Conservation (phyloP, 2,113 vertebrate species). For the Oplegnathus fasciatus region DNA sequence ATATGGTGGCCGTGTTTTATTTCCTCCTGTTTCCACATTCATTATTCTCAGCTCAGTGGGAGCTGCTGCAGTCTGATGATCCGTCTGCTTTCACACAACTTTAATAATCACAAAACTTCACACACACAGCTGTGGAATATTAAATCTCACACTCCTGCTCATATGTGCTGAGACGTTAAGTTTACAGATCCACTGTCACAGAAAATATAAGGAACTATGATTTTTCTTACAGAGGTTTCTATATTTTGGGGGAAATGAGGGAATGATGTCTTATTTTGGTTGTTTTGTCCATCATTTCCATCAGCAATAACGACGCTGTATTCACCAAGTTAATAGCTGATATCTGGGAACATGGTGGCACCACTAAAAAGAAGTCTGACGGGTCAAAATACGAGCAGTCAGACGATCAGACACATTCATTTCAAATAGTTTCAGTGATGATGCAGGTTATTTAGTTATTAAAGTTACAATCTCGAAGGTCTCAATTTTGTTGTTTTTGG, state of each 20-base stretch:
- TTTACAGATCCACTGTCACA: background rate
- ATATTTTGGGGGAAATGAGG: background rate
- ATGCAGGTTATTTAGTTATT: too few species aligned
- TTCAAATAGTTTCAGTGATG: too few species aligned
- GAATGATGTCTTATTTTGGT: background rate
- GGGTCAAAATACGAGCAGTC: background rate
- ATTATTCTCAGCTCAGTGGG: conserved; percentile 27
- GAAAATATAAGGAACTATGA: background rate
- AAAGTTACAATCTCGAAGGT: too few species aligned
- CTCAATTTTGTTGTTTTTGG: too few species aligned
- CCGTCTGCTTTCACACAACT: conserved; percentile 24
- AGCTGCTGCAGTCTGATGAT: conserved; percentile 17
- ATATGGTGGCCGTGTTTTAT: conserved; percentile 11
- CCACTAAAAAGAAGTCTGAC: background rate
- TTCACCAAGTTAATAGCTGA: too few species aligned
- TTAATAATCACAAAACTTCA: conserved; percentile 23
- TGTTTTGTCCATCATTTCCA: background rate
- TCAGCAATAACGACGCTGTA: too few species aligned
- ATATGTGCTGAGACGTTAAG: background rate
- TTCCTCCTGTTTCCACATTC: conserved; percentile 24
- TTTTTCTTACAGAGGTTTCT: background rate
- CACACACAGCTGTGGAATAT: background rate
- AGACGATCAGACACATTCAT: too few species aligned
- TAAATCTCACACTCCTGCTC: conserved; percentile 16
- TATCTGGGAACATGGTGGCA: background rate